Evolutionary conservation across 2,113 vertebrate species (phyloP), one percentile per base, ranked within the genome.

Genomic region (Anoura caudifer): DNA sequence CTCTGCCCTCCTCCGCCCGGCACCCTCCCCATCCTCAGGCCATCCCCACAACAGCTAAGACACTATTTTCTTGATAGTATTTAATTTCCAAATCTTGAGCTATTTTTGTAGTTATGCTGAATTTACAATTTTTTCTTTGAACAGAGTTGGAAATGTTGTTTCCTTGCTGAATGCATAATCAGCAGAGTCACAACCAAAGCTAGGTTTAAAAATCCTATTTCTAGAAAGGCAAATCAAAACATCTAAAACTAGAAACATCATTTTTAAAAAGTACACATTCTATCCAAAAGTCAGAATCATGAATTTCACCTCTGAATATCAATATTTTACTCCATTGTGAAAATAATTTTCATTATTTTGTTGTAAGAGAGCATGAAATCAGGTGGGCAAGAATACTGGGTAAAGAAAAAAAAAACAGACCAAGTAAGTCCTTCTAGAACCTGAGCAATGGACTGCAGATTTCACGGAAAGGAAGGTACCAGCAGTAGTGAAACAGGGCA

Each of bases 51-150:
- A 73, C 26, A 80, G 54, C 45, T 93, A 93, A 92, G n/a, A 92
- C 38, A 67, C 15, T 12, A 8, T 50, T 81, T 86, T 87, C 52
- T 75, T 75, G 77, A 43, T 7, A 89, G 33, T 20, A 73, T 50
- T 90, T 86, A 56, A 87, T 80, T 79, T 95, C 69, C 13, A 80
- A 95, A 87, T 70, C n/a, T 75, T 47, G 28, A 83, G 43, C 31
- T 52, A 75, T 38, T 87, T 96, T 70, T 93, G 26, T 7, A 69
- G 76, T 79, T 70, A 69, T 24, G 73, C 28, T 96, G 45, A 91
- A 83, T 84, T 79, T 83, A 52, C 33, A 87, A 41, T 38, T 54
- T 79, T 93, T 94, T 38, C 43, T 76, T 87, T 83, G 83, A 89
- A 65, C 41, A 50, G 77, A 50, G 16, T 50, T 82, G 67, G n/a